phyloP scores from a whole-genome alignment of 2,888 invertebrate genomes.

The Deroplatys truncata region DNA sequence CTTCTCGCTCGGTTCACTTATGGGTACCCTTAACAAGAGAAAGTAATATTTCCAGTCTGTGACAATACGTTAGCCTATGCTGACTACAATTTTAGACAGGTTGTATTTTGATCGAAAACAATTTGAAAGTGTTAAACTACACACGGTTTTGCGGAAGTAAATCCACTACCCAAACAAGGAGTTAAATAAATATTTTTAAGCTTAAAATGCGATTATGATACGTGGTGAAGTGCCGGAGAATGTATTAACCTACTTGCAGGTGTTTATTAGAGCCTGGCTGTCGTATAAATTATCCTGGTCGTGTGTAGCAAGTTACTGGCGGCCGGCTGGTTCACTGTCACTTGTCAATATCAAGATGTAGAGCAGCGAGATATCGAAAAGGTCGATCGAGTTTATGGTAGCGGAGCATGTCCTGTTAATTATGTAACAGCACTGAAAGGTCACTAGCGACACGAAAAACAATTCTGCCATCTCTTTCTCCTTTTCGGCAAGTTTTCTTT shows the following conservation, averaged over 20 bases:
- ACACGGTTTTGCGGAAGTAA: no score
- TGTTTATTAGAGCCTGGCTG: background rate
- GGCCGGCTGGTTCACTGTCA: background rate
- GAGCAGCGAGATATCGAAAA: background rate
- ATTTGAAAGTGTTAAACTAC: no score
- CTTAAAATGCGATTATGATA: no score
- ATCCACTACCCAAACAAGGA: no score
- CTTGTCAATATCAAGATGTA: background rate
- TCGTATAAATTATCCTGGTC: background rate
- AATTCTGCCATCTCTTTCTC: background rate
- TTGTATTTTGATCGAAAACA: no score
- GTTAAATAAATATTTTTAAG: no score
- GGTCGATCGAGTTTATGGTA: background rate
- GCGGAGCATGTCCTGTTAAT: background rate
- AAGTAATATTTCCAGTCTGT: no score
- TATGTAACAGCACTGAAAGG: background rate
- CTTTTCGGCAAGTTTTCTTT: no score
- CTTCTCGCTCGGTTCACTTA: no score
- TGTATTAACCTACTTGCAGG: background rate
- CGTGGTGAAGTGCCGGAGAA: background rate
- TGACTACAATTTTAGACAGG: no score
- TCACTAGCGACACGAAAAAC: background rate
- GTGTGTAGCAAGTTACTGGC: background rate
- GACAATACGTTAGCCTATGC: no score
- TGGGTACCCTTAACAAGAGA: no score